phyloP scores from a whole-genome alignment of 2,113 vertebrate genomes.

The Pontoporia blainvillei region DNA sequence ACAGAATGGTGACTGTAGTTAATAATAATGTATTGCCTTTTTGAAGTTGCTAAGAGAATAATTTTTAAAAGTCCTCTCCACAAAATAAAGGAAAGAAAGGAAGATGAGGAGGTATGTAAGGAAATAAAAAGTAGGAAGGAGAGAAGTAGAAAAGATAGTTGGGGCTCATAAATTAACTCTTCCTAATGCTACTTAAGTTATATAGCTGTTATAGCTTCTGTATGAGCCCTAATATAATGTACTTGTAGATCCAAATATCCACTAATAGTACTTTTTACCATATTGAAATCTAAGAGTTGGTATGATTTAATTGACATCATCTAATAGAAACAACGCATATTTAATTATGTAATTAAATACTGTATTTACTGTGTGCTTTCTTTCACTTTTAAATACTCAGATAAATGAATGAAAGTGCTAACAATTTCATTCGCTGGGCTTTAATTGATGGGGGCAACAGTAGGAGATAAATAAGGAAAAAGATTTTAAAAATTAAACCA shows the following conservation, averaged over 20 bases:
- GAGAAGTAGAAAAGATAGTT: not conserved
- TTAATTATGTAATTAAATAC: not conserved
- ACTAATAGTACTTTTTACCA: not conserved
- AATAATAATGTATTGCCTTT: not conserved
- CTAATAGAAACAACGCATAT: not conserved
- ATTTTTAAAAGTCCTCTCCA: not conserved
- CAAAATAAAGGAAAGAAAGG: not conserved
- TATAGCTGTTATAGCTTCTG: not conserved
- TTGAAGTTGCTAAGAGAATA: not conserved
- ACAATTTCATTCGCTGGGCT: not conserved
- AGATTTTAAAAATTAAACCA: not conserved
- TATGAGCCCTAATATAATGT: not conserved
- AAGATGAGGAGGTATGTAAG: not conserved
- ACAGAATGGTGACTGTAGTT: not conserved
- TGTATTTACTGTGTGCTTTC: not conserved
- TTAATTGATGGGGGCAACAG: not conserved
- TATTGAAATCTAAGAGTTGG: not conserved
- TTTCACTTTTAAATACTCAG: not conserved
- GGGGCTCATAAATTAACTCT: not conserved
- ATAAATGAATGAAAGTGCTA: not conserved
- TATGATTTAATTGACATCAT: not conserved
- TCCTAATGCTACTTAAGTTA: not conserved
- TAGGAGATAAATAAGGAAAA: not conserved
- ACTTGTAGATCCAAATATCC: not conserved
- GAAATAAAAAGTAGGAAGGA: not conserved